These are phyloP conservation scores for Prenolepis imparis DNA, from an alignment of 2,888 invertebrate genomes.

Conservation along the genomic window DNA sequence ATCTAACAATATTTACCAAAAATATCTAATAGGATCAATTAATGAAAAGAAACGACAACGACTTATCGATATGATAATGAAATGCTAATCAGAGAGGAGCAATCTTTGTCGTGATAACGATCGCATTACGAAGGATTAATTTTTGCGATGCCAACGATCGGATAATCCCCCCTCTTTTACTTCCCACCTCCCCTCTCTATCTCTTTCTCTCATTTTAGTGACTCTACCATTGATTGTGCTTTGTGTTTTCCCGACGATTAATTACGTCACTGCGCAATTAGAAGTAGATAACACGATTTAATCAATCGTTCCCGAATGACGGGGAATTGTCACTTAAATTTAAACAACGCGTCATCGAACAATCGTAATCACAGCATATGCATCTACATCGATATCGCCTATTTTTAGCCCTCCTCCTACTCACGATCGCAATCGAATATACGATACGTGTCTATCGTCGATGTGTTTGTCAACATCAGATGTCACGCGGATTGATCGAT, in stretches of 20 bases:
- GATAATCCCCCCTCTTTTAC: background rate
- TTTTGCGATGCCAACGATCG: background rate
- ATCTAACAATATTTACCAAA: background rate
- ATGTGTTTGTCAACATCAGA: background rate
- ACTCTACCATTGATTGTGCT: background rate
- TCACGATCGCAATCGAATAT: slow-evolving; percentile 4
- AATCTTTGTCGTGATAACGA: background rate
- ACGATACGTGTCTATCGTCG: background rate
- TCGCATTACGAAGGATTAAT: background rate
- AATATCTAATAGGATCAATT: background rate
- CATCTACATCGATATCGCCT: background rate
- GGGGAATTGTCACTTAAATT: background rate
- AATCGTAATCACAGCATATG: slow-evolving; percentile 11
- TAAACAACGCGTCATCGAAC: background rate
- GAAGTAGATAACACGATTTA: background rate
- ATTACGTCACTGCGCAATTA: slow-evolving; percentile 22
- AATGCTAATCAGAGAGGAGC: background rate
- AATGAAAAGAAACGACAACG: background rate
- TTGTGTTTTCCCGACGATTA: background rate
- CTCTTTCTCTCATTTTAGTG: background rate
- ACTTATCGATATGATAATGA: background rate
- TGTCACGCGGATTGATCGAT: slow-evolving; percentile 19
- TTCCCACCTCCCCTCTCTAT: background rate
- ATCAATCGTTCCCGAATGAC: background rate
- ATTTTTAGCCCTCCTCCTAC: slow-evolving; percentile 19